phyloP scores from a whole-genome alignment of 2,888 invertebrate species.

The Subacronicta megacephala region DNA sequence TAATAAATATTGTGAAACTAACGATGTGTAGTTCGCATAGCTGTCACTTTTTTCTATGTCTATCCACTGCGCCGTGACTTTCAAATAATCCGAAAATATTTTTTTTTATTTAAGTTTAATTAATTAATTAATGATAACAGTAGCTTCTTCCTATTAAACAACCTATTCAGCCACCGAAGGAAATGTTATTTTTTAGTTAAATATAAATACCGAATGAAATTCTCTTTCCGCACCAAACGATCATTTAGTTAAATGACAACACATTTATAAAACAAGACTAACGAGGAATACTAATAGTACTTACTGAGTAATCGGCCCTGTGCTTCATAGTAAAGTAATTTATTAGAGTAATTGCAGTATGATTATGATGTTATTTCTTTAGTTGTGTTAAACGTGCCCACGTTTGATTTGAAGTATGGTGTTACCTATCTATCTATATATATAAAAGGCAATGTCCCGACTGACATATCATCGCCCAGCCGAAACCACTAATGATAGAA shows the following conservation, averaged over 20 bases:
- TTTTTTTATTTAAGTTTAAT: too few species aligned
- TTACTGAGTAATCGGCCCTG: slow-evolving; percentile 34
- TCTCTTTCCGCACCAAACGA: slow-evolving; percentile 41
- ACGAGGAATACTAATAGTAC: slow-evolving; percentile 58
- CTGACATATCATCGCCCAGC: too few species aligned
- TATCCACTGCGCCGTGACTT: too few species aligned
- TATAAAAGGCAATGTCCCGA: too few species aligned
- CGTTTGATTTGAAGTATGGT: slow-evolving; percentile 7
- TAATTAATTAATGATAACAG: too few species aligned
- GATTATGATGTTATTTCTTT: slow-evolving; percentile 42
- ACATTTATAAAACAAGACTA: slow-evolving; percentile 48
- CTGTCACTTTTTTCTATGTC: too few species aligned
- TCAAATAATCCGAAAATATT: too few species aligned
- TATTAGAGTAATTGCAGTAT: slow-evolving; percentile 35
- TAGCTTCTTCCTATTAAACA: slow-evolving; percentile 6
- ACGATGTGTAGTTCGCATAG: slow-evolving; percentile 2
- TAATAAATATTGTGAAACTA: slow-evolving; percentile 22
- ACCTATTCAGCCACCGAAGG: slow-evolving; percentile 5
- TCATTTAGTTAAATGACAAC: slow-evolving; percentile 52
- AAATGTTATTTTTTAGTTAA: slow-evolving; percentile 11
- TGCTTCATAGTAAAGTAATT: slow-evolving; percentile 54
- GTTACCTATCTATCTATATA: too few species aligned
- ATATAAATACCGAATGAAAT: slow-evolving; percentile 19
- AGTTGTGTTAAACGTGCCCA: slow-evolving; percentile 11
- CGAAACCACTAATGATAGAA: too few species aligned